Conservation (phyloP, 2,113 vertebrate species). For the Syngnathus floridae region DNA sequence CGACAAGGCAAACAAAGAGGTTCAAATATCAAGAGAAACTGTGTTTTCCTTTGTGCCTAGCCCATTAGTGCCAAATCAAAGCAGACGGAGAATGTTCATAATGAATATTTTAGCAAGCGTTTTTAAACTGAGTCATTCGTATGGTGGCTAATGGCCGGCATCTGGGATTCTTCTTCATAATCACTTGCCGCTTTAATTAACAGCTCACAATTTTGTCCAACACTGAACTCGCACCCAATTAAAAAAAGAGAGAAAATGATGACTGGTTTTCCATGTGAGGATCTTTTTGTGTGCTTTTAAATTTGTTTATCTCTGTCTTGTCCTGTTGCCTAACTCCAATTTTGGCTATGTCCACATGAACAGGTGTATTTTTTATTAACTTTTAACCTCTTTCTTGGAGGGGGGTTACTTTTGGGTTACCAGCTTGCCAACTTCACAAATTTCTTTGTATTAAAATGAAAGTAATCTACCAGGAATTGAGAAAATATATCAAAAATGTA, state of each 20-base stretch:
- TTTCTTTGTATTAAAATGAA: not conserved
- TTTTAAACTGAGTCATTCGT: conserved; percentile 20
- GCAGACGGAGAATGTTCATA: conserved; percentile 46
- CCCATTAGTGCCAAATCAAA: conserved; percentile 15
- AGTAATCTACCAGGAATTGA: too few relatives aligned
- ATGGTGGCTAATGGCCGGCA: conserved; percentile 6
- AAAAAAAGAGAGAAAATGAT: not conserved
- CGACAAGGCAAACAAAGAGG: conserved; percentile 26
- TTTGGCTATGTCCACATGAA: conserved; percentile 7
- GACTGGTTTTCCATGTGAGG: not conserved
- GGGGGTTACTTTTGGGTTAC: not conserved
- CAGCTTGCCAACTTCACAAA: not conserved
- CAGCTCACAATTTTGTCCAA: conserved; percentile 16
- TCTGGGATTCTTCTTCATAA: conserved; percentile 40
- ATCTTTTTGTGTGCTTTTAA: conserved; percentile 1
- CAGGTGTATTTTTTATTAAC: not conserved
- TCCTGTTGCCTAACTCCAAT: conserved; percentile 7
- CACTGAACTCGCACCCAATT: not conserved
- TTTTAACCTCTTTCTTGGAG: not conserved
- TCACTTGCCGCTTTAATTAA: conserved; percentile 32
- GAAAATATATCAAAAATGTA: too few relatives aligned
- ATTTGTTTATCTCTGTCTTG: conserved; percentile 3
- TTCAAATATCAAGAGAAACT: conserved; percentile 35
- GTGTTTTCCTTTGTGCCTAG: conserved; percentile 21
- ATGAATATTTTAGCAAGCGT: conserved; percentile 43